Evolutionary conservation across 2,888 invertebrate species (phyloP).

Genomic region (Lapara coniferarum): DNA sequence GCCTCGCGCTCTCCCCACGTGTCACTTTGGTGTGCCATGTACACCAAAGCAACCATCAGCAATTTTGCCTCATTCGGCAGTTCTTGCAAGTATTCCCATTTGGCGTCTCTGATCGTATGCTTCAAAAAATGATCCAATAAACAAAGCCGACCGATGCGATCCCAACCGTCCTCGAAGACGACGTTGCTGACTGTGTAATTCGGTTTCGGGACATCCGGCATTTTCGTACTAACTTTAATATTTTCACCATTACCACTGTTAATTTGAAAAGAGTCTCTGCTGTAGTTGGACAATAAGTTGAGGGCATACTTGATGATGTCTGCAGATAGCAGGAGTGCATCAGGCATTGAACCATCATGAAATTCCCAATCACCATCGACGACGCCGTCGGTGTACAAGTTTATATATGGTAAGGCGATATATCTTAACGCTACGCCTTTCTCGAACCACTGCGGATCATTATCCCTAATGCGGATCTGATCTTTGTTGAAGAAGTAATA

Average conservation of each 20-base stretch:
- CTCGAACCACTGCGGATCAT: constrained; percentile 24
- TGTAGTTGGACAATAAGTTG: constrained; percentile 49
- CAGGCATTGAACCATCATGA: neutral
- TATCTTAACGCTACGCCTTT: constrained; percentile 14
- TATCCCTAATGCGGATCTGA: neutral
- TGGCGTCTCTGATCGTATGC: neutral
- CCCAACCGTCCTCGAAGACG: constrained; percentile 57
- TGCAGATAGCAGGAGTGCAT: constrained; percentile 36
- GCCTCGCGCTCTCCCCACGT: constrained; percentile 37
- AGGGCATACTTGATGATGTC: constrained; percentile 53
- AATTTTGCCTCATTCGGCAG: constrained; percentile 44
- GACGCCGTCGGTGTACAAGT: neutral
- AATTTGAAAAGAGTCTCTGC: constrained; percentile 3
- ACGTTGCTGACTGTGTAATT: constrained; percentile 36
- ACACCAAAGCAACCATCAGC: constrained; percentile 48
- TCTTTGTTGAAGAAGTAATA: constrained; percentile 1
- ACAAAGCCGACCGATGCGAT: constrained; percentile 32
- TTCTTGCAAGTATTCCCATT: constrained; percentile 30
- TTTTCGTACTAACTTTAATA: constrained; percentile 6
- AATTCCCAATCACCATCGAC: neutral
- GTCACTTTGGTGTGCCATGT: constrained; percentile 44
- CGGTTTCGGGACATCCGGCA: constrained; percentile 37
- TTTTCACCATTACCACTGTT: neutral
- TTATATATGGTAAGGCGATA: constrained; percentile 23
- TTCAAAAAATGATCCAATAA: constrained; percentile 21